Evolutionary conservation across 2,797 vertebrate genomes (phyloP), one percentile per base, ranked within the genome.

Genomic region (Clarias platycephalus): DNA sequence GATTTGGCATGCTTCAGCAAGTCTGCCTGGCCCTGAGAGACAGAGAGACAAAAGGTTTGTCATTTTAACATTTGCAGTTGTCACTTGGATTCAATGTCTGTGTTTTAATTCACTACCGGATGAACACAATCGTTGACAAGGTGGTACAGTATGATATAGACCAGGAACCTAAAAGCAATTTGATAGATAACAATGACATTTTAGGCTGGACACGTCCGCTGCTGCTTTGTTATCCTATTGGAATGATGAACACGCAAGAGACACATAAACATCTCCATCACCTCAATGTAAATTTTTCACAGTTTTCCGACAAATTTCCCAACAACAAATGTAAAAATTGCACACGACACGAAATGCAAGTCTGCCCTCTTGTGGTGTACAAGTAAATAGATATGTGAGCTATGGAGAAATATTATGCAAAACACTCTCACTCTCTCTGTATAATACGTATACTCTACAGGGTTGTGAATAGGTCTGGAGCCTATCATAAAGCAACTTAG

Each of bases 1-100:
- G 93, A 95, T 92, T 97, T 98, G 68, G 97, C 97, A 0, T 97
- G 97, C 86, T 97, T 97, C 89, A 98, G 93, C 88, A 97, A 94
- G 88, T 98, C 97, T 0, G 97, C 97, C 88, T 98, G 97, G 89
- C 97, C 97, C 97, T 98, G 88, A 83, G 80, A 84, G 66, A 83
- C 20, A 77, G 24, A 55, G 22, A 44, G 16, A 62, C 12, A 68
- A 49, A 84, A 34, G 58, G 1, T 5, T 31, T 8, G 4, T 64
- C 37, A 64, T 63, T 80, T 80, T 28, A 26, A 26, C 40, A 80
- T 66, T 49, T 80, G 18, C 3, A 79, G 5, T 22, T 64, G 16
- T 26, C 49, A 22, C 28, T 0, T 40, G 13, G 0, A 37, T 12
- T 55, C 15, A 34, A 12, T 7, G 55, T 40, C 31, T 26, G 12